phyloP scores from a whole-genome alignment of 2,888 invertebrate species.

The Lasiommata megera region DNA sequence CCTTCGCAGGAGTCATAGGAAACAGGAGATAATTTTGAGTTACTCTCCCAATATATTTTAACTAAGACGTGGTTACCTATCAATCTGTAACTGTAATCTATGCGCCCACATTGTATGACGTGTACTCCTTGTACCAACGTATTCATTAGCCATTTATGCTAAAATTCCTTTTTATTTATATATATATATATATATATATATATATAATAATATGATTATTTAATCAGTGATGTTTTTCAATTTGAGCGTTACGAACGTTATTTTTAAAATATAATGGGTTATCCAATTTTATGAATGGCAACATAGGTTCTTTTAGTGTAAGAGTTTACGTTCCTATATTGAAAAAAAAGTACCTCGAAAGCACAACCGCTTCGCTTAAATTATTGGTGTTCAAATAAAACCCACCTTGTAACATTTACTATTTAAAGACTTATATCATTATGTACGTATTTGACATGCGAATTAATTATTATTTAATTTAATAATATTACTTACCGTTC shows the following conservation, averaged over 20 bases:
- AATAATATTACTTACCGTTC: not conserved
- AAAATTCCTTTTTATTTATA: not conserved
- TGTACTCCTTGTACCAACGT: not conserved
- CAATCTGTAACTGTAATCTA: no score
- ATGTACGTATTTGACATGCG: constrained; percentile 1
- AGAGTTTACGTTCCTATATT: constrained; percentile 68
- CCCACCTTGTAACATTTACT: constrained; percentile 6
- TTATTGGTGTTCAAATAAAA: constrained; percentile 13
- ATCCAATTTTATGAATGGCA: constrained; percentile 10
- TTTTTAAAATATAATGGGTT: not conserved
- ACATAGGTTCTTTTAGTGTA: constrained; percentile 36
- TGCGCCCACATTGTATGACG: no score
- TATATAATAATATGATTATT: no score
- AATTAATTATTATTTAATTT: not conserved
- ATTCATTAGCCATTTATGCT: not conserved
- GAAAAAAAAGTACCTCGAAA: constrained; percentile 39
- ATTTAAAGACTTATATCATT: not conserved
- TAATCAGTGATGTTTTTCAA: not conserved
- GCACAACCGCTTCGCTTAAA: constrained; percentile 14
- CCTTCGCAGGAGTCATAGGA: no score
- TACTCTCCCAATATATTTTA: no score
- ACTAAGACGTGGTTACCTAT: no score
- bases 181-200: no score
- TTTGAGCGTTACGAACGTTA: constrained; percentile 10
- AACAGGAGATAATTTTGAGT: no score